Evolutionary conservation across 2,888 invertebrate species (phyloP).

Genomic region (Heliconius ismenius): DNA sequence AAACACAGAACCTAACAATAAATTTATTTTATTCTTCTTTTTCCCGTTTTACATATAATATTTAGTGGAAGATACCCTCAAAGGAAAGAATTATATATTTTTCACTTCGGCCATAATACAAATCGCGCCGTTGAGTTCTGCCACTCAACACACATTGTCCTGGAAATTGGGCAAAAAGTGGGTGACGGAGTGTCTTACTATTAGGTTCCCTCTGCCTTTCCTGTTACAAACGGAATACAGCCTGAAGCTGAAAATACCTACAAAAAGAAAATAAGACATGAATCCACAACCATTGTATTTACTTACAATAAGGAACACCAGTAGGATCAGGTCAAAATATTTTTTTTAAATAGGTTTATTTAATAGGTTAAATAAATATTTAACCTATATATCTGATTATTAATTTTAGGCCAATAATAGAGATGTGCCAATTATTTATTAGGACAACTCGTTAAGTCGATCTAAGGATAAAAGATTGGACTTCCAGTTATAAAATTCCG

Average conservation of each 20-base stretch:
- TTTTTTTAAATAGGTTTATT: too few species aligned
- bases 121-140: background rate
- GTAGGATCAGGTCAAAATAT: background rate
- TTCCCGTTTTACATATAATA: background rate
- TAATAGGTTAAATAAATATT: too few species aligned
- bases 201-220: background rate
- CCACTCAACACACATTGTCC: background rate
- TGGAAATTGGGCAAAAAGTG: background rate
- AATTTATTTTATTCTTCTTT: background rate
- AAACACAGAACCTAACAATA: background rate
- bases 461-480: background rate
- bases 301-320: too few species aligned
- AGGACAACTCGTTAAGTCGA: background rate
- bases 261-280: too few species aligned
- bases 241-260: background rate
- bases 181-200: background rate
- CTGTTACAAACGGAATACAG: background rate
- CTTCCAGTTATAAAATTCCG: too few species aligned
- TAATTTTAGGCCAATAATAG: background rate
- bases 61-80: too few species aligned
- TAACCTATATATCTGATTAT: too few species aligned
- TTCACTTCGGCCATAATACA: background rate
- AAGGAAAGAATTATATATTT: background rate
- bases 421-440: background rate
- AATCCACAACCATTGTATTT: too few species aligned